Conservation (phyloP, 2,797 vertebrate genomes). For the Onychomys leucogaster region DNA sequence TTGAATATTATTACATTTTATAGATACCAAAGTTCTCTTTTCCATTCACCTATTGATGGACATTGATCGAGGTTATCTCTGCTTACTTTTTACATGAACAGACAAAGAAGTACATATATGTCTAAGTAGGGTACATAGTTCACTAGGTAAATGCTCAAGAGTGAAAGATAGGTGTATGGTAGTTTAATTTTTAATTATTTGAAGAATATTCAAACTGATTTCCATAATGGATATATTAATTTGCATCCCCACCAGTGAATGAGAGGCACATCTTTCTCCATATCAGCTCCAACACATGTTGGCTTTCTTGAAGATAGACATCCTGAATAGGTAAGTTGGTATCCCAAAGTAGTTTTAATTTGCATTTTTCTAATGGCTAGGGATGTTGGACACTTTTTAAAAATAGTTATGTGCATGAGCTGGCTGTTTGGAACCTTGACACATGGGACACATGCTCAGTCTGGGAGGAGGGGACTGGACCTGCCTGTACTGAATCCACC, state of each 20-base stretch:
- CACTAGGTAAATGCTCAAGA: not conserved
- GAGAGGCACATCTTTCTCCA: not conserved
- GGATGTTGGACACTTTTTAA: not conserved
- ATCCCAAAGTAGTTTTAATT: not conserved
- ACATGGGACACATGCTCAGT: too few species aligned
- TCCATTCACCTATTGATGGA: not conserved
- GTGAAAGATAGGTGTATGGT: not conserved
- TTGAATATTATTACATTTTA: not conserved
- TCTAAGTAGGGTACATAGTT: not conserved
- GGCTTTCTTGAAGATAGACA: not conserved
- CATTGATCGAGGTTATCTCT: not conserved
- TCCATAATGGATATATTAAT: not conserved
- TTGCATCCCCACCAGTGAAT: not conserved
- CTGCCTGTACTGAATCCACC: too few species aligned
- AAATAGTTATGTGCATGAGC: too few species aligned
- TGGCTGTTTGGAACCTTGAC: too few species aligned
- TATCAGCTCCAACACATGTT: not conserved
- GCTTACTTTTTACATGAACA: not conserved
- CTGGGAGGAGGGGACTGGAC: too few species aligned
- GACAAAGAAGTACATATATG: not conserved
- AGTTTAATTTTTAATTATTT: not conserved
- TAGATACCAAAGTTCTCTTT: not conserved
- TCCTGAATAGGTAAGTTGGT: not conserved
- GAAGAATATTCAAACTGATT: not conserved
- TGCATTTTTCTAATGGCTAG: not conserved